A percentile compares a stretch with the other conserved stretches of the same genome.
phyloP scores from a whole-genome alignment of 1,140 invertebrate species.

The Protaetia brevitarsis region DNA sequence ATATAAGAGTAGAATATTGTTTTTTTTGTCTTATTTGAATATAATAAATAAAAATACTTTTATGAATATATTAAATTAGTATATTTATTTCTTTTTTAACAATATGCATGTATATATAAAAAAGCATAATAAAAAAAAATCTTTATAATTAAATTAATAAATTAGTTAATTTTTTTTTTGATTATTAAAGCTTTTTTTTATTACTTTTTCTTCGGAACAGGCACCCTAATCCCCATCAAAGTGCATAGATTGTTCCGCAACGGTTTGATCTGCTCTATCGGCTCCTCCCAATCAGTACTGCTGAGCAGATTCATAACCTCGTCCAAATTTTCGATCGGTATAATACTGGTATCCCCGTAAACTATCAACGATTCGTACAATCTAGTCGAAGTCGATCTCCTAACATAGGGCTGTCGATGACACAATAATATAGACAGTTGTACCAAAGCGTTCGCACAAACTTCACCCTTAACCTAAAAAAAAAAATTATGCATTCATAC shows the following conservation, averaged over 20 bases:
- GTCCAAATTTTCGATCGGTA: slow-evolving; percentile 68
- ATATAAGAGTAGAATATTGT: no score
- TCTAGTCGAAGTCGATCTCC: slow-evolving; percentile 76
- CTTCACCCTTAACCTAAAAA: slow-evolving; percentile 59
- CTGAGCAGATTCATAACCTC: slow-evolving; percentile 70
- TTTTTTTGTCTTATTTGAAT: no score
- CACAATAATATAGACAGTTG: slow-evolving; percentile 84
- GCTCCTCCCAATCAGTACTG: slow-evolving; percentile 79
- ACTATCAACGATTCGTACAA: slow-evolving; percentile 82
- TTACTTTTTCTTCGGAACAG: slow-evolving; percentile 46
- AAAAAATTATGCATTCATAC: slow-evolving; percentile 12
- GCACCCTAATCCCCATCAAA: slow-evolving; percentile 71
- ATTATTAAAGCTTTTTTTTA: neutral
- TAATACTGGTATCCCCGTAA: slow-evolving; percentile 70
- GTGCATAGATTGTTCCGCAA: slow-evolving; percentile 80
- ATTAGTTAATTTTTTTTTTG: neutral
- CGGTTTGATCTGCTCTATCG: slow-evolving; percentile 68
- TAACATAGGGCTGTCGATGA: slow-evolving; percentile 77
- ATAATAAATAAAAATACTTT: no score
- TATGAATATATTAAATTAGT: no score
- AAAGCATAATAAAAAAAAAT: neutral
- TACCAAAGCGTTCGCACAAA: slow-evolving; percentile 66
- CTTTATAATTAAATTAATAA: slow-evolving; percentile 11
- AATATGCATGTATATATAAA: neutral
- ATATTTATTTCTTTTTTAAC: no score